A percentile compares a stretch with the other conserved stretches of the same genome.
These are phyloP conservation scores for Pristionchus fissidentatus DNA, from an alignment of 2,888 invertebrate species.

Conservation along the genomic window DNA sequence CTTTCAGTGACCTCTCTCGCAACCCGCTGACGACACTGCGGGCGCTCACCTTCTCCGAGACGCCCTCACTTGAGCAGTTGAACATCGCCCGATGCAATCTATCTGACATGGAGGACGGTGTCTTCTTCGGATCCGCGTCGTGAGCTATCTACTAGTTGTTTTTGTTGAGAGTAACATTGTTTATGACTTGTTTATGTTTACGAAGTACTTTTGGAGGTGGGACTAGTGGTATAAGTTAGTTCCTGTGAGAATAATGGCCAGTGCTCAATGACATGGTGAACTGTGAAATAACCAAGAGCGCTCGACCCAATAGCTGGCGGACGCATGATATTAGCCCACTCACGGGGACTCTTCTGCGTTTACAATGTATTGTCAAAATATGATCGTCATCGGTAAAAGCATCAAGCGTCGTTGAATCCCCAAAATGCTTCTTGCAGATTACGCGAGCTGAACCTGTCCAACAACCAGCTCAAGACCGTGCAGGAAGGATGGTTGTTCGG, in stretches of 20 bases:
- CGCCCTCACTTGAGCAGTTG: neutral
- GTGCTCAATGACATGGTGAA: too few species aligned
- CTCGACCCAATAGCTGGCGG: too few species aligned
- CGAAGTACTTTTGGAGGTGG: neutral
- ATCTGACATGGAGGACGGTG: conserved; percentile 40
- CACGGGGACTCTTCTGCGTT: neutral
- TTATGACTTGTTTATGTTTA: neutral
- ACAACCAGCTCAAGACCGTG: neutral
- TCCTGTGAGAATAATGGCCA: too few species aligned
- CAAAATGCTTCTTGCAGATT: neutral
- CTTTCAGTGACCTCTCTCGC: conserved; percentile 39
- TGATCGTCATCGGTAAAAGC: neutral
- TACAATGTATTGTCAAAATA: neutral
- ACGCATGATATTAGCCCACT: neutral
- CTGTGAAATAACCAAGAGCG: too few species aligned
- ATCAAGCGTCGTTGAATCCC: neutral
- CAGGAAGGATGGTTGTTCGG: conserved; percentile 47
- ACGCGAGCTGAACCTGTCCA: conserved; percentile 27
- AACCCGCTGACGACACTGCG: conserved; percentile 5
- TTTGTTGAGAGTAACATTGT: neutral
- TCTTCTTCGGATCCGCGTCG: conserved; percentile 25
- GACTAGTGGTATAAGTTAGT: neutral
- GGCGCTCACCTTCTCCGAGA: neutral
- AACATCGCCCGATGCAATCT: conserved; percentile 23
- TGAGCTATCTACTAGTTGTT: neutral